Base-by-base conservation (phyloP, 2,888 invertebrate genomes). In the Uloborus plumipes region DNA sequence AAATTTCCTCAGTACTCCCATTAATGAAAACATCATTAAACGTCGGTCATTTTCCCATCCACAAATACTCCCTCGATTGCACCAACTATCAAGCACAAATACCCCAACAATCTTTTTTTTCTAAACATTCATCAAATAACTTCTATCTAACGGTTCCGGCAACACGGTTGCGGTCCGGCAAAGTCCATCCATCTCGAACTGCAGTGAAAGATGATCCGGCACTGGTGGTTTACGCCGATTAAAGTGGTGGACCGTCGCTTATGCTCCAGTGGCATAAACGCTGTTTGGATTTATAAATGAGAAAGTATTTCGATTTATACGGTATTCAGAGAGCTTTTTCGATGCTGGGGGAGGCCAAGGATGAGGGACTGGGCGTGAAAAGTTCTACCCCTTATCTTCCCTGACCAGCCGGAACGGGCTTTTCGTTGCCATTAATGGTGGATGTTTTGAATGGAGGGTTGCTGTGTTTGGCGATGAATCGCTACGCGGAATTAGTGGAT, bases 391-490 rank as follows among this genome's bases (percentile, higher is more conserved):
- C 49, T 82, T 82, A 82, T 82, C 81, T 82, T 15, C 59, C 49
- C 75, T 82, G 81, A 66, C 81, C 81, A 82, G 81, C 81, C 76
- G 75, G 66, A 75, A 58, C 20, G 59, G 70, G 64, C 67, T 67
- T 53, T 39, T 72, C 65, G 81, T 82, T 82, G 81, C 75, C 71
- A 82, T 76, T 75, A 75, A 71, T 11, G 47, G 69, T 58, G n/a
- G 79, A 62, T 67, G 65, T 73, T 79, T 78, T 64, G 39, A 66
- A 67, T 16, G 61, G 20, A 1, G 18, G 50, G 20, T 15, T 55
- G 50, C 64, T 31, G 18, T 13, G 51, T 58, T 81, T 81, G 80
- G 80, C 80, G 55, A 51, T 50, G 13, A 50, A 70, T 74, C 73
- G 73, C 72, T 39, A 39, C 11, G 39, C 1, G 39, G 39, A 39